Conservation (phyloP, 64 coral and sea anemone genomes). For the Actinia equina region DNA sequence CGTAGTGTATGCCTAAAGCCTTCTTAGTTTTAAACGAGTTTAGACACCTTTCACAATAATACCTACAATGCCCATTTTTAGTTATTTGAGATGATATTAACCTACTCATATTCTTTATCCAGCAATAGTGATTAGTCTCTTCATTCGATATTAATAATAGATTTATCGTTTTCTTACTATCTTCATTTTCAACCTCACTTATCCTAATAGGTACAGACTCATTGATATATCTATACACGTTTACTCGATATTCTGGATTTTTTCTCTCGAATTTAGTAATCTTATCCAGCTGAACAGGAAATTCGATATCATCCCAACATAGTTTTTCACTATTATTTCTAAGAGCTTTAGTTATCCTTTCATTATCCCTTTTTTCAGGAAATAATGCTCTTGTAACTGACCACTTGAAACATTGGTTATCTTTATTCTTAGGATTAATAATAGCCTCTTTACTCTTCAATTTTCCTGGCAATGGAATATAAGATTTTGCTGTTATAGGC, state of each 20-base stretch:
- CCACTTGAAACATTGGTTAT: slow-evolving; percentile 24
- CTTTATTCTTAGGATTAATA: slow-evolving; percentile 2
- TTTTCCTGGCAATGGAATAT: background rate
- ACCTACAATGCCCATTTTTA: background rate
- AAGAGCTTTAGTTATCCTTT: background rate
- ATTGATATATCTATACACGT: background rate
- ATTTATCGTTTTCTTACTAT: background rate
- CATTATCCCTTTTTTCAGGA: background rate
- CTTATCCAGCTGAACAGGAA: background rate
- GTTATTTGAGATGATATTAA: background rate
- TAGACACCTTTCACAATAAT: background rate
- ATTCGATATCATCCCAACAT: background rate
- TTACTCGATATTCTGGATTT: slow-evolving; percentile 12
- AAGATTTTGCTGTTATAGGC: background rate
- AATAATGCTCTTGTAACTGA: background rate
- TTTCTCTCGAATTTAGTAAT: slow-evolving; percentile 5
- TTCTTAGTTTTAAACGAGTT: background rate
- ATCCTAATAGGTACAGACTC: too few species aligned
- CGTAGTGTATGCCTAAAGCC: background rate
- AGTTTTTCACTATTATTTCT: background rate
- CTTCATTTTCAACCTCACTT: too few species aligned
- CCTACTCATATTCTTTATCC: slow-evolving; percentile 3
- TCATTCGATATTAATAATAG: slow-evolving; percentile 14
- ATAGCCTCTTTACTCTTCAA: background rate
- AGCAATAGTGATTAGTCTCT: background rate